phyloP scores from a whole-genome alignment of 2,888 invertebrate species.

The Lepidonotus clava region DNA sequence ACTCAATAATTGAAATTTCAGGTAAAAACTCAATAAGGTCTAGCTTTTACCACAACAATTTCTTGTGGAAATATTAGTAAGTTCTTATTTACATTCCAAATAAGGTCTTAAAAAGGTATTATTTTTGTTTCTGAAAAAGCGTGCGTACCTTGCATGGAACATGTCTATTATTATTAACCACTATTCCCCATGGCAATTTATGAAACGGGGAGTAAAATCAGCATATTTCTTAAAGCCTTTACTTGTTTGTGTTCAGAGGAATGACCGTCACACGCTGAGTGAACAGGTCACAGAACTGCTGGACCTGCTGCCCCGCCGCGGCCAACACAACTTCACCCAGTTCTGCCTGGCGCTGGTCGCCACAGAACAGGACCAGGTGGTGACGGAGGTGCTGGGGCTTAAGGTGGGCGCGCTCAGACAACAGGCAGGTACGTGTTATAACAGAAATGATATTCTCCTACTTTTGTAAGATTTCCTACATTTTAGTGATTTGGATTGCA shows the following conservation, averaged over 20 bases:
- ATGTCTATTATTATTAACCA: not conserved
- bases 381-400: conserved; percentile 55
- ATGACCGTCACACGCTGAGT: conserved; percentile 64
- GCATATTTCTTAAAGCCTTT: not conserved
- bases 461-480: too few relatives aligned
- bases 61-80: not conserved
- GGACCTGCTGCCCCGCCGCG: conserved; percentile 69
- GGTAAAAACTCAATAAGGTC: not conserved
- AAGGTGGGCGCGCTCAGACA: not conserved
- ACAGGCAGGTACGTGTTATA: not conserved
- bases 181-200: not conserved
- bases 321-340: conserved; percentile 68
- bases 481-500: too few relatives aligned
- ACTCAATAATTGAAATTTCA: not conserved
- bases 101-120: too few relatives aligned
- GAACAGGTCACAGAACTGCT: conserved; percentile 70
- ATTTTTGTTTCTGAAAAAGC: too few relatives aligned
- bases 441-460: too few relatives aligned
- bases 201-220: not conserved
- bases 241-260: not conserved
- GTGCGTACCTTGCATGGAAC: too few relatives aligned
- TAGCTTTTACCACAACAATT: not conserved
- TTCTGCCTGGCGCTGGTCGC: conserved; percentile 73
- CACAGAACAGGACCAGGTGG: conserved; percentile 71
- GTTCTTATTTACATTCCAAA: not conserved